Percentiles rank a stretch among this genome's conserved stretches.
phyloP scores from a whole-genome alignment of 2,797 vertebrate genomes.

The Neomorphus geoffroyi region DNA sequence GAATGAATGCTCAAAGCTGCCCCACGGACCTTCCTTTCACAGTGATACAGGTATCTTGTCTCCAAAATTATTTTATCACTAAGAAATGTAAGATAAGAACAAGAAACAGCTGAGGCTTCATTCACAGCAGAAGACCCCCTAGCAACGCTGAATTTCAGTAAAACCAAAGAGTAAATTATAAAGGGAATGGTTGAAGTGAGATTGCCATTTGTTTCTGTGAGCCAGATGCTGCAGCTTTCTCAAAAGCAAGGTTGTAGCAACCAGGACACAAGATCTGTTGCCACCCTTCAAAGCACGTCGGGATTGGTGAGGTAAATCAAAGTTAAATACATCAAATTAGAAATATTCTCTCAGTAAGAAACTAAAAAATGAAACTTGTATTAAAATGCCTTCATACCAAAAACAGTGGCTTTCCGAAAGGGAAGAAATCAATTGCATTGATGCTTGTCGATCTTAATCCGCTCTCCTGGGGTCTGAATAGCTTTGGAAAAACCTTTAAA shows the following conservation, averaged over 20 bases:
- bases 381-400: slow-evolving; percentile 80
- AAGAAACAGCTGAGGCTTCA: not conserved
- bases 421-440: slow-evolving; percentile 87
- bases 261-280: not conserved
- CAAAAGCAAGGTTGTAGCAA: not conserved
- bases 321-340: not conserved
- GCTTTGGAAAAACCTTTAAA: slow-evolving; percentile 81
- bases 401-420: slow-evolving; percentile 86
- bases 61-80: not conserved
- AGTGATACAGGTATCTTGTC: not conserved
- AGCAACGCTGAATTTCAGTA: not conserved
- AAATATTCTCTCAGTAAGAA: not conserved
- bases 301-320: not conserved
- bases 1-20: not conserved
- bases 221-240: not conserved
- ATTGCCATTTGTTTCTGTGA: not conserved
- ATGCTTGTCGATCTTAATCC: slow-evolving; percentile 77
- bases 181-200: not conserved
- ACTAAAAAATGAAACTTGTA: not conserved
- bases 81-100: not conserved
- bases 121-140: not conserved
- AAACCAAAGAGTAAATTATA: not conserved
- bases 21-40: not conserved
- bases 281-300: not conserved
- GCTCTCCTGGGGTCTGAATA: slow-evolving; percentile 81